These are phyloP conservation scores for Peromyscus attwateri DNA, from an alignment of 2,797 vertebrate genomes.

Conservation along the genomic window DNA sequence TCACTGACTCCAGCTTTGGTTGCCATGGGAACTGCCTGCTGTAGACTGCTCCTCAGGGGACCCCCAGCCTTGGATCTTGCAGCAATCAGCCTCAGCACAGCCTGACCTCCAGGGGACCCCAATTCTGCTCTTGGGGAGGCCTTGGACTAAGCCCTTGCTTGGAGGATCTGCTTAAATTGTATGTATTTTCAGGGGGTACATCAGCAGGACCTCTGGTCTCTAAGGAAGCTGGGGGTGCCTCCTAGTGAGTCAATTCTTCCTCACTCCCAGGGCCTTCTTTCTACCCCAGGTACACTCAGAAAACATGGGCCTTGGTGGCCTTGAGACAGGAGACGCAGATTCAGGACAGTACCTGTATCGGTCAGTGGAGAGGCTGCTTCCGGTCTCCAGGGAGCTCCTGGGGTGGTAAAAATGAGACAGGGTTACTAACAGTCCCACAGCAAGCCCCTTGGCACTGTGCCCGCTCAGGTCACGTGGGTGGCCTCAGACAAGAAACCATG, in stretches of 20 bases:
- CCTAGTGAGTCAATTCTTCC: not conserved
- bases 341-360: slow-evolving; percentile 81
- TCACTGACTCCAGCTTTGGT: not conserved
- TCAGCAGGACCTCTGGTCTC: no score
- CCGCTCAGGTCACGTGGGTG: not conserved
- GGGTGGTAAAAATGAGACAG: slow-evolving; percentile 84
- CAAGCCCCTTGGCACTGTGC: not conserved
- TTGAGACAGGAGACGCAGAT: accelerated
- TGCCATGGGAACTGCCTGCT: not conserved
- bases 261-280: not conserved
- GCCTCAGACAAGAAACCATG: slow-evolving; percentile 59
- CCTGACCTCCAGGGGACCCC: not conserved
- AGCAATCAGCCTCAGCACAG: not conserved
- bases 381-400: slow-evolving; percentile 88
- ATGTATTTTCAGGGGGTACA: not conserved
- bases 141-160: not conserved
- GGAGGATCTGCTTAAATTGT: not conserved
- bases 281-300: not conserved
- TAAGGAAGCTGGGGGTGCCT: not conserved
- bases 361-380: slow-evolving; percentile 87
- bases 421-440: slow-evolving; percentile 62
- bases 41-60: not conserved
- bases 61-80: not conserved
- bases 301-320: not conserved
- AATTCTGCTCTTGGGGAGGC: not conserved